phyloP scores from a whole-genome alignment of 1,140 invertebrate genomes.

The Drosophila oshimai region DNA sequence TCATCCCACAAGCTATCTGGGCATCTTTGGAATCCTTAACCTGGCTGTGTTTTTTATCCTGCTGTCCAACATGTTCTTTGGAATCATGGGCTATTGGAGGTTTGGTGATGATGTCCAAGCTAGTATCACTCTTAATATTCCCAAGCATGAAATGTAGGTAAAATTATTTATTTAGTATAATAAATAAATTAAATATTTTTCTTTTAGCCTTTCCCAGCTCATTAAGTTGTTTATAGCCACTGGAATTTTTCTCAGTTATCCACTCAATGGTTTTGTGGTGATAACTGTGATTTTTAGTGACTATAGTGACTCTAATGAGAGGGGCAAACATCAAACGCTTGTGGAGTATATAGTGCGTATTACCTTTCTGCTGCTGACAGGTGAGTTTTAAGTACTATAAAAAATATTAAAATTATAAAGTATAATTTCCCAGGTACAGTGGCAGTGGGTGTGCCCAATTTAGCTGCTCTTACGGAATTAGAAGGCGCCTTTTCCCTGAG shows the following conservation, averaged over 20 bases:
- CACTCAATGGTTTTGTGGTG: constrained; percentile 54
- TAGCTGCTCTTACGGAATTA: constrained; percentile 60
- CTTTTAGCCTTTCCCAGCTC: constrained; percentile 41
- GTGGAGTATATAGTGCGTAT: constrained; percentile 35
- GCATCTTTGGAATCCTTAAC: constrained; percentile 54
- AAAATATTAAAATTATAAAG: no score
- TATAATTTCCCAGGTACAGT: constrained; percentile 28
- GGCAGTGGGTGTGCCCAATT: constrained; percentile 49
- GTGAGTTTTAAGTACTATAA: constrained; percentile 1
- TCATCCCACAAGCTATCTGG: constrained; percentile 47
- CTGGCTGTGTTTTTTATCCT: constrained; percentile 55
- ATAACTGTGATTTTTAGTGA: constrained; percentile 58
- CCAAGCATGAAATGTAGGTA: constrained; percentile 50
- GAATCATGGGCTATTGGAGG: constrained; percentile 62
- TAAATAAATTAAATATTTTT: no score
- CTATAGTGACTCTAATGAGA: not conserved
- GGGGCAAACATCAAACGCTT: not conserved
- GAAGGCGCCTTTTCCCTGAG: constrained; percentile 61
- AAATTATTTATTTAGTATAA: not conserved
- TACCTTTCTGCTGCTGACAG: constrained; percentile 42
- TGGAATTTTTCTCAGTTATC: constrained; percentile 61
- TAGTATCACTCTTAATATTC: constrained; percentile 61
- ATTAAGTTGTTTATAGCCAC: constrained; percentile 47
- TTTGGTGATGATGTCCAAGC: constrained; percentile 50
- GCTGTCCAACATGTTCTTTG: constrained; percentile 52